Percentiles rank a stretch among this genome's conserved stretches.
Conservation (phyloP, 2,797 vertebrate species). For the Sparus aurata region DNA sequence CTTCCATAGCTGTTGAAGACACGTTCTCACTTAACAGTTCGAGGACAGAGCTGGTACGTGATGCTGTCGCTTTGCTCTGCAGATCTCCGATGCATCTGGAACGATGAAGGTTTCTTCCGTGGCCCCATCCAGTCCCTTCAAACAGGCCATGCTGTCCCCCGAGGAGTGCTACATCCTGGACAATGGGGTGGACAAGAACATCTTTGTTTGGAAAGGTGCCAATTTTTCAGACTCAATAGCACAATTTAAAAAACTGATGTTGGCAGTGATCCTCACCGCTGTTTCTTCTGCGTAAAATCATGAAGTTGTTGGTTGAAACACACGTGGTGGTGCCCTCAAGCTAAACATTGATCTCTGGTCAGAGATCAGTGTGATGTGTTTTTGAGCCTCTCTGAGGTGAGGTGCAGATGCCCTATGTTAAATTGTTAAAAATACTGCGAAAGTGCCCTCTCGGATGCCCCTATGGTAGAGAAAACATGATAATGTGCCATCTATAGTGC, state of each 20-base stretch:
- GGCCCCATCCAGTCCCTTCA: slow-evolving; percentile 84
- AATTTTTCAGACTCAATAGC: not conserved
- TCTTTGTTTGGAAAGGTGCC: slow-evolving; percentile 90
- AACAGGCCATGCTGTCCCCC: slow-evolving; percentile 81
- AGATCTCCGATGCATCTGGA: slow-evolving; percentile 88
- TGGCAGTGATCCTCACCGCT: not conserved
- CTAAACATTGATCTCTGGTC: not conserved
- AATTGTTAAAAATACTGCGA: no score
- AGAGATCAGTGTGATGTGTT: no score
- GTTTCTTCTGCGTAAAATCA: not conserved
- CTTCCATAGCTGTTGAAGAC: not conserved
- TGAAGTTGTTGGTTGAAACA: not conserved
- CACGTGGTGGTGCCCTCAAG: not conserved
- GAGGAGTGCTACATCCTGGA: slow-evolving; percentile 88
- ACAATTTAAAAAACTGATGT: no score
- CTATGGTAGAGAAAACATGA: no score
- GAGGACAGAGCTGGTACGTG: not conserved
- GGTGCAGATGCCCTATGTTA: no score
- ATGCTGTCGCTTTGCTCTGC: slow-evolving; percentile 7
- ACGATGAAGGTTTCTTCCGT: slow-evolving; percentile 80
- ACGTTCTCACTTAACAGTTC: not conserved
- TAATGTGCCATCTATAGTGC: no score
- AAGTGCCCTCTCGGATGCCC: no score
- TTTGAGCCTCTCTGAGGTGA: not conserved
- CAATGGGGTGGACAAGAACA: slow-evolving; percentile 82